A percentile compares a stretch with the other conserved stretches of the same genome.
Conservation (phyloP, 2,797 vertebrate genomes). For the Argyrosomus regius region DNA sequence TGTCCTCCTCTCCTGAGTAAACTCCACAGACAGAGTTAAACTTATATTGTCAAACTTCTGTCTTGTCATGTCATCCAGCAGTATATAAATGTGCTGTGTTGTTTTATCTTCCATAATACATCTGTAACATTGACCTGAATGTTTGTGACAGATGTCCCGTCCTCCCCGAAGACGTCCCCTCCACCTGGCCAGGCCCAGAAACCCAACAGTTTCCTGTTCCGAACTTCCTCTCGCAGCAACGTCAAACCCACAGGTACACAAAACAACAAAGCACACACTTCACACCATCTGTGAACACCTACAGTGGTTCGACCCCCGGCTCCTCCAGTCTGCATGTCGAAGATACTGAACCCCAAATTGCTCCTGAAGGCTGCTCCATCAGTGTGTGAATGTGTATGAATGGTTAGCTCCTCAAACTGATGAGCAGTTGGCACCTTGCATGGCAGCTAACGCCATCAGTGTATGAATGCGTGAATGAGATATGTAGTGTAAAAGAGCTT, state of each 20-base stretch:
- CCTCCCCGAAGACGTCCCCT: slow-evolving; percentile 69
- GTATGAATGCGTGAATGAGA: too few relatives aligned
- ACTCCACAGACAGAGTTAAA: too few relatives aligned
- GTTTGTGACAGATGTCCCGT: slow-evolving; percentile 66
- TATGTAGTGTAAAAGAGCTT: too few relatives aligned
- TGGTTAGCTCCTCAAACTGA: too few relatives aligned
- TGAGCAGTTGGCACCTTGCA: too few relatives aligned
- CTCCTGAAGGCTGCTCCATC: too few relatives aligned
- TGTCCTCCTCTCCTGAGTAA: not conserved
- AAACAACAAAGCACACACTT: not conserved
- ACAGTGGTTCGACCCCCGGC: too few relatives aligned
- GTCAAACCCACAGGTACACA: slow-evolving; percentile 79
- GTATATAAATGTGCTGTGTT: not conserved
- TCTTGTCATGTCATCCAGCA: not conserved
- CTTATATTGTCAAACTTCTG: not conserved
- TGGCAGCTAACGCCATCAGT: too few relatives aligned
- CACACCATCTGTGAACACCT: not conserved
- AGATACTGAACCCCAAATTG: too few relatives aligned
- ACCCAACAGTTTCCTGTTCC: slow-evolving; percentile 93
- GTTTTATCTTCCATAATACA: not conserved
- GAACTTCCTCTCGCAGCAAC: slow-evolving; percentile 85
- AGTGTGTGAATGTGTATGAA: too few relatives aligned
- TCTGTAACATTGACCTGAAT: not conserved
- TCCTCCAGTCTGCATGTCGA: too few relatives aligned
- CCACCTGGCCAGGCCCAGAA: slow-evolving; percentile 83